Conservation (phyloP, 2,888 invertebrate genomes). For the Pachliopta kotzebuea region DNA sequence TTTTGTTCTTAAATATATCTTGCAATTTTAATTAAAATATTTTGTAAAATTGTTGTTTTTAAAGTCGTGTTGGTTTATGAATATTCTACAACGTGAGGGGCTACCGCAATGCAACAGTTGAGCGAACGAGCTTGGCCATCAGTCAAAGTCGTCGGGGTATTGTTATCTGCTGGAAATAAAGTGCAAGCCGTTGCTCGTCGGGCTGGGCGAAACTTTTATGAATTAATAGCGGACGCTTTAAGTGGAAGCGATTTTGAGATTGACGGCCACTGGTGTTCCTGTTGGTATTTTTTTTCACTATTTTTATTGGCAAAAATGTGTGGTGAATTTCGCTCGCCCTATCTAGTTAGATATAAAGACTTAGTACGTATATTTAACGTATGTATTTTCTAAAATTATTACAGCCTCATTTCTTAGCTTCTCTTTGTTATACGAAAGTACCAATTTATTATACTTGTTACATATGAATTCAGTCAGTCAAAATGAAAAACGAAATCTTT, state of each 20-base stretch:
- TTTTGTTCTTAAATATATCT: too few species aligned
- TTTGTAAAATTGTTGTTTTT: not conserved
- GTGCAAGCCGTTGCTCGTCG: constrained; percentile 48
- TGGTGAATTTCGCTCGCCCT: too few species aligned
- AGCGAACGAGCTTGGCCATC: constrained; percentile 44
- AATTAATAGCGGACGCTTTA: constrained; percentile 48
- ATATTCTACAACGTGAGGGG: not conserved
- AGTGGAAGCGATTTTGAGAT: constrained; percentile 21
- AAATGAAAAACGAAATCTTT: too few species aligned
- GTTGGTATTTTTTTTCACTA: not conserved
- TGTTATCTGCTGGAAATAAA: constrained; percentile 63
- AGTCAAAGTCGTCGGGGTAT: constrained; percentile 63
- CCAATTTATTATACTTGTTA: too few species aligned
- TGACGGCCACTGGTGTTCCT: not conserved
- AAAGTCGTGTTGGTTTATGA: not conserved
- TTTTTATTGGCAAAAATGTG: not conserved
- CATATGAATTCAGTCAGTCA: too few species aligned
- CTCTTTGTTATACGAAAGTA: too few species aligned
- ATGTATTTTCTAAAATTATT: too few species aligned
- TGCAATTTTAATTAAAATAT: not conserved
- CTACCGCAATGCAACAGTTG: constrained; percentile 2
- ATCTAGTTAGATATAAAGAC: too few species aligned
- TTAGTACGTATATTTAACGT: too few species aligned
- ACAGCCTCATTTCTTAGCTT: too few species aligned
- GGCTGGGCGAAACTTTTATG: constrained; percentile 56